phyloP scores from a whole-genome alignment of 2,888 invertebrate genomes.

The Nemotelus nigrinus region DNA sequence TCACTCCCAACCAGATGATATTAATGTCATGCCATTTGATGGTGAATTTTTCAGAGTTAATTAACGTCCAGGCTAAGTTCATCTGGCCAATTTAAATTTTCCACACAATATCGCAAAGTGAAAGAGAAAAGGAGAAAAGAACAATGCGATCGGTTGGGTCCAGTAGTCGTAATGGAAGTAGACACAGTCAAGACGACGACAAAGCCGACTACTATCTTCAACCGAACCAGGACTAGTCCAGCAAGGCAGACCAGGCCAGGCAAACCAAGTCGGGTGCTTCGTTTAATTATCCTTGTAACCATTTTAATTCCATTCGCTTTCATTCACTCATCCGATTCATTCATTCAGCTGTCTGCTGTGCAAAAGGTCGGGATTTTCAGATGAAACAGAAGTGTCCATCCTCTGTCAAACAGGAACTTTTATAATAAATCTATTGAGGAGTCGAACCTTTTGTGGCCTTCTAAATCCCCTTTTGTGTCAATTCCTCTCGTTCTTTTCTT shows the following conservation, averaged over 20 bases:
- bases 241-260: background rate
- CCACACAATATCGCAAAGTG: slow-evolving; percentile 15
- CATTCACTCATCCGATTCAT: slow-evolving; percentile 38
- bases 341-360: slow-evolving; percentile 34
- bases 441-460: slow-evolving; percentile 43
- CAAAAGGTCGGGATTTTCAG: slow-evolving; percentile 33
- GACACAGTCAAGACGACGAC: no score
- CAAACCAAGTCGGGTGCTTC: slow-evolving; percentile 12
- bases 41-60: slow-evolving; percentile 23
- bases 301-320: slow-evolving; percentile 44
- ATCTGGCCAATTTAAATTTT: slow-evolving; percentile 27
- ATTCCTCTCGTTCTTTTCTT: slow-evolving; percentile 22
- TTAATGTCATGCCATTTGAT: slow-evolving; percentile 28
- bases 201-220: no score
- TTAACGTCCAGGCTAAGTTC: slow-evolving; percentile 30
- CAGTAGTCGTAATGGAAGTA: no score
- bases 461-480: slow-evolving; percentile 44
- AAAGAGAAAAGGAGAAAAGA: background rate
- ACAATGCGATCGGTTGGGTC: background rate
- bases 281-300: slow-evolving; percentile 43
- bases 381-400: slow-evolving; percentile 43
- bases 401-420: slow-evolving; percentile 43
- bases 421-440: slow-evolving; percentile 44
- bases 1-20: slow-evolving; percentile 9
- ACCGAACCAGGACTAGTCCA: background rate